Evolutionary conservation across 2,113 vertebrate genomes (phyloP), one percentile per base, ranked within the genome.

Genomic region (Otocyon megalotis): DNA sequence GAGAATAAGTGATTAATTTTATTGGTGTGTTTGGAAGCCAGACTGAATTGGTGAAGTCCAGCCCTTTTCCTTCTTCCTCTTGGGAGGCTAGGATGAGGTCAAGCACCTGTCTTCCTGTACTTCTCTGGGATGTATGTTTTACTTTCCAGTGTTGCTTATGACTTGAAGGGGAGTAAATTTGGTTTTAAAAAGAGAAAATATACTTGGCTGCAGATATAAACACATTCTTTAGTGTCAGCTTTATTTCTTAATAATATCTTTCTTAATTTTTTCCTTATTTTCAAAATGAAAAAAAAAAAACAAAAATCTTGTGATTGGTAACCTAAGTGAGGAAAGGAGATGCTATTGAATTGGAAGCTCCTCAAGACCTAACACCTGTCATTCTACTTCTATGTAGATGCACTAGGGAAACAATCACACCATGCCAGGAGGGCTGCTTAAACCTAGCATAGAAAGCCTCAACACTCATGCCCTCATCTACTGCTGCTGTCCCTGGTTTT

Each of bases 181-280:
- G 15, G 54, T 82, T 93, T 93, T 76, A 95, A 28, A 80, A 89
- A 85, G 79, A 69, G 43, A 88, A 84, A 89, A 13, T 11, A 76
- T 76, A 76, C 5, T 12, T 93, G 80, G 54, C 71, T 85, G 3
- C 3, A 80, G 24, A 60, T 74, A 67, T 60, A 91, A 87, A 69
- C 5, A 54, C 17, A 20, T 81, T 15, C 8, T 60, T 26, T 76
- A 53, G 1, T 65, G 48, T 74, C 3, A 67, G 4, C n/a, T 85
- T 54, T 65, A 53, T 56, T 62, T 43, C 17, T 83, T 58, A 92
- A 80, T 82, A 90, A 53, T 79, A 58, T 92, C 24, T 48, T 48
- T 69, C 26, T 56, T 91, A 9, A 50, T 30, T 62, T 24, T 35
- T 50, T 69, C 4, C 32, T 90, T 74, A 54, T 17, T 90, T 76